These are phyloP conservation scores for Eumaeus atala DNA, from an alignment of 1,140 invertebrate species.

Conservation along the genomic window DNA sequence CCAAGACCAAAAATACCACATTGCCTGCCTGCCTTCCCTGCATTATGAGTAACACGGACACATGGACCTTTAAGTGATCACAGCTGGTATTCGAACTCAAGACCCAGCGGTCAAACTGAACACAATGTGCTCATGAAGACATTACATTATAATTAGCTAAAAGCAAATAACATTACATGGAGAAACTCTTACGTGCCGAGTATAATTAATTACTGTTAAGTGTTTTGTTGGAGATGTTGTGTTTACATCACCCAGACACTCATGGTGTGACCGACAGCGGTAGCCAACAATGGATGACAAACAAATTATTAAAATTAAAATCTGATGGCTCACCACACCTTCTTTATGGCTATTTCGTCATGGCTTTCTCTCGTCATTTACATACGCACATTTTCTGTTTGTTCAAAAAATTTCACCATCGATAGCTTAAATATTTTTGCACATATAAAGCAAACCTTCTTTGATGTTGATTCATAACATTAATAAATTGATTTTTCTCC, in stretches of 20 bases:
- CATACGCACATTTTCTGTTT: constrained; percentile 62
- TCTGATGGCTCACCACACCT: constrained; percentile 31
- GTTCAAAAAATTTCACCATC: constrained; percentile 54
- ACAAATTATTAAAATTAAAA: constrained; percentile 39
- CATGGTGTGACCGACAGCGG: constrained; percentile 12
- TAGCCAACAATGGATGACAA: constrained; percentile 26
- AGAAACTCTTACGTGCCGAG: not conserved
- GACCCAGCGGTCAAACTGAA: not conserved
- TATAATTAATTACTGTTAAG: not conserved
- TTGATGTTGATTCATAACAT: too few species aligned
- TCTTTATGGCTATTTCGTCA: constrained; percentile 51
- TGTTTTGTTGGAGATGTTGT: constrained; percentile 3
- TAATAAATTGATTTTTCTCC: too few species aligned
- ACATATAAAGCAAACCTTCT: not conserved
- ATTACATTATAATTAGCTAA: not conserved
- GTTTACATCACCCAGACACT: too few species aligned
- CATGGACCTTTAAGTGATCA: too few species aligned
- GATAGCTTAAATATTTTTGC: constrained; percentile 14
- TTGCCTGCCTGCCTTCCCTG: too few species aligned
- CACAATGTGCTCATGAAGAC: not conserved
- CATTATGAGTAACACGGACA: too few species aligned
- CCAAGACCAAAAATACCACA: too few species aligned
- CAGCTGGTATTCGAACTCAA: not conserved
- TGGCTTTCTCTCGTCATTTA: constrained; percentile 61
- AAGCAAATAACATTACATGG: not conserved